phyloP scores from a whole-genome alignment of 1,140 invertebrate species.

The Zaprionus capensis region DNA sequence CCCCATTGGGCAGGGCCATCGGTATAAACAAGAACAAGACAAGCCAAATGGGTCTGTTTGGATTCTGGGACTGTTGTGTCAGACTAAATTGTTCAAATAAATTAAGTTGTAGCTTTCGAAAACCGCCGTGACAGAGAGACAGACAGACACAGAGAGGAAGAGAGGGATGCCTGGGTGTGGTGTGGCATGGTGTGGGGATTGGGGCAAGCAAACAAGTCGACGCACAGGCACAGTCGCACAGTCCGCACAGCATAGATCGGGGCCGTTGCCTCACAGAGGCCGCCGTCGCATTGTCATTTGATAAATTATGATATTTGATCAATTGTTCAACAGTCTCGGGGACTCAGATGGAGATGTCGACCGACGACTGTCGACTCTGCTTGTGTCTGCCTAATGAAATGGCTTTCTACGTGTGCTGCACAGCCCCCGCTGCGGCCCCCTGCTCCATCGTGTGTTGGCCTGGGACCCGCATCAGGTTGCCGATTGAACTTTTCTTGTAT shows the following conservation, averaged over 20 bases:
- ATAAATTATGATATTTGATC: slow-evolving; percentile 84
- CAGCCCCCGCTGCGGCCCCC: neutral
- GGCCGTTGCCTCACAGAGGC: slow-evolving; percentile 69
- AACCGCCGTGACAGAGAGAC: slow-evolving; percentile 38
- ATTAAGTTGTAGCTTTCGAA: slow-evolving; percentile 82
- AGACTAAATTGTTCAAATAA: slow-evolving; percentile 83
- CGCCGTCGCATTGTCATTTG: slow-evolving; percentile 80
- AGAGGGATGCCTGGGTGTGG: slow-evolving; percentile 37
- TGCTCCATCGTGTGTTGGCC: neutral
- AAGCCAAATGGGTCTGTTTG: slow-evolving; percentile 57
- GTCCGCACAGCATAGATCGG: slow-evolving; percentile 40
- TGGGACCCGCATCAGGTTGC: slow-evolving; percentile 67
- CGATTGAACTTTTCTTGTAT: slow-evolving; percentile 78
- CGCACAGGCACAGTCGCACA: neutral
- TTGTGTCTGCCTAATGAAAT: slow-evolving; percentile 55
- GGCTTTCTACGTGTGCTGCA: slow-evolving; percentile 52
- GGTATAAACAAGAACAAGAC: slow-evolving; percentile 74
- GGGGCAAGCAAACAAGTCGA: slow-evolving; percentile 72
- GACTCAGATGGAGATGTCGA: slow-evolving; percentile 31
- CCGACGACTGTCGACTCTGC: neutral
- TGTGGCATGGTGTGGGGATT: slow-evolving; percentile 67
- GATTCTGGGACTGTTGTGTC: slow-evolving; percentile 56
- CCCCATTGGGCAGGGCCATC: slow-evolving; percentile 56
- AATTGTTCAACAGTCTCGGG: slow-evolving; percentile 71
- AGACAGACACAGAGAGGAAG: slow-evolving; percentile 22